phyloP scores from a whole-genome alignment of 2,113 vertebrate species.

The Brachyhypopomus gauderio region DNA sequence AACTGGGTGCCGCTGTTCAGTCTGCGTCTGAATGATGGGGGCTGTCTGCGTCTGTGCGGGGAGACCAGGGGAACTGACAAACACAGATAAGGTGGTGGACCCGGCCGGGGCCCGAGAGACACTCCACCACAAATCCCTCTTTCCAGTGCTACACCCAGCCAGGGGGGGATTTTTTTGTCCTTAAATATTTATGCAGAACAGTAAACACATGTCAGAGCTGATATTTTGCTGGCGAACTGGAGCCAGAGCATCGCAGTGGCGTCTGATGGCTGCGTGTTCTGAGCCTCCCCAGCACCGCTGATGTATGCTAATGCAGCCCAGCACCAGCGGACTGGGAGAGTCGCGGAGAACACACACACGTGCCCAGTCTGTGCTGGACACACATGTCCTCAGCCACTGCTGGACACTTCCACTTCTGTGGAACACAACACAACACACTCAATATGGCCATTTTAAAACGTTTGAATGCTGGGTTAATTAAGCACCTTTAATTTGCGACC shows the following conservation, averaged over 20 bases:
- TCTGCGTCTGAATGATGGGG: neutral
- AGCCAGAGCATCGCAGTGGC: conserved; percentile 12
- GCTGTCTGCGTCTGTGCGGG: neutral
- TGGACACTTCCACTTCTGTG: conserved; percentile 9
- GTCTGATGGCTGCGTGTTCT: conserved; percentile 31
- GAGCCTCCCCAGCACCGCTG: conserved; percentile 18
- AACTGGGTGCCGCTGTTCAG: neutral
- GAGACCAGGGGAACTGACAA: conserved; percentile 33
- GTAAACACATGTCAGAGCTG: conserved; percentile 56
- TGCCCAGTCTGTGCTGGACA: conserved; percentile 26
- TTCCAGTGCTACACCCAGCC: conserved; percentile 2
- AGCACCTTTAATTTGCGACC: neutral
- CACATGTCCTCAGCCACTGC: too few species aligned
- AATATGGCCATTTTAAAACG: conserved; percentile 11
- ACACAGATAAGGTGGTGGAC: conserved; percentile 51
- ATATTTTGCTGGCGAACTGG: conserved; percentile 47
- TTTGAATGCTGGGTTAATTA: neutral
- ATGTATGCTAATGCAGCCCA: conserved; percentile 39
- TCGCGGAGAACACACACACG: conserved; percentile 11
- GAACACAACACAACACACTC: neutral
- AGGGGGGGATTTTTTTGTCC: conserved; percentile 36
- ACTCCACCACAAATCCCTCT: conserved; percentile 43
- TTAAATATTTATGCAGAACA: conserved; percentile 58
- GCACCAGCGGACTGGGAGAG: conserved; percentile 30
- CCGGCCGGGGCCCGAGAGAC: conserved; percentile 32